A percentile compares a stretch with the other conserved stretches of the same genome.
Evolutionary conservation across 2,113 vertebrate genomes (phyloP).

Genomic region (Tenrec ecaudatus): DNA sequence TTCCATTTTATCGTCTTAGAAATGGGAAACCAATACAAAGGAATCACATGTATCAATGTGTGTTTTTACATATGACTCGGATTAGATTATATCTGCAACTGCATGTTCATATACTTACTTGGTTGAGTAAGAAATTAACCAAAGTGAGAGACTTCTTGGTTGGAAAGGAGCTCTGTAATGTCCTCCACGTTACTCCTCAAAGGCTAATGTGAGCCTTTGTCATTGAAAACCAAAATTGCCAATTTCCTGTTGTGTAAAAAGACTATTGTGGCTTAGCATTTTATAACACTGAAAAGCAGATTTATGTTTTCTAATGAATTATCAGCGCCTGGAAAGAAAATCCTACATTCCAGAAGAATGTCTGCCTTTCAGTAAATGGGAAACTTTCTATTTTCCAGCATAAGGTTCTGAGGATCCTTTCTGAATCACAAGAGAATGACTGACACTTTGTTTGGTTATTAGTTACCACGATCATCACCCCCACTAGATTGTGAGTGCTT

Average conservation of each 20-base stretch:
- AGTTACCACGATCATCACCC: background rate
- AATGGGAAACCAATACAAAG: background rate
- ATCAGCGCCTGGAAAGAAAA: constrained; percentile 20
- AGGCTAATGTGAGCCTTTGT: background rate
- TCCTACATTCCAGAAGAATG: background rate
- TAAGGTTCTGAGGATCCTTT: background rate
- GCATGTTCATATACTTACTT: constrained; percentile 10
- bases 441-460: background rate
- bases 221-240: constrained; percentile 28
- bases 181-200: background rate
- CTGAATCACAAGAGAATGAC: background rate
- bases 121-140: constrained; percentile 18
- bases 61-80: constrained; percentile 23
- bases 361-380: background rate
- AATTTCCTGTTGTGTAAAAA: background rate
- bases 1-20: background rate
- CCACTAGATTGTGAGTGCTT: background rate
- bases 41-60: background rate
- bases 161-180: background rate
- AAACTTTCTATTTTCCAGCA: constrained; percentile 12
- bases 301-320: background rate
- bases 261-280: background rate
- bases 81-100: background rate
- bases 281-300: background rate
- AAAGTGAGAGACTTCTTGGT: background rate